These are phyloP conservation scores for Psilopsiagon aymara DNA, from an alignment of 2,113 vertebrate species.

Conservation along the genomic window DNA sequence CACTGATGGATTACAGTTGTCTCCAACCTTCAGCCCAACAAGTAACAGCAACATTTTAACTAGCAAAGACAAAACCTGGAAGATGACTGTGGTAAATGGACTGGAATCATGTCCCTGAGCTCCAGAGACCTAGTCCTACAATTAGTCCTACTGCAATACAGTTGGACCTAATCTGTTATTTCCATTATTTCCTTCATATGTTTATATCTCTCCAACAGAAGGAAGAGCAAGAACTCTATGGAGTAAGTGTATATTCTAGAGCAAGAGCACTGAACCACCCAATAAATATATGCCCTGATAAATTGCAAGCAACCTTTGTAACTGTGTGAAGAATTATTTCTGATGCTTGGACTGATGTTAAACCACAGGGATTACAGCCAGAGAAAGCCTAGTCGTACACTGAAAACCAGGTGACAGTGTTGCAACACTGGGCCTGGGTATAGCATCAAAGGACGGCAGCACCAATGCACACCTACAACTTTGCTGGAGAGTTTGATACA, in stretches of 20 bases:
- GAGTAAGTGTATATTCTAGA: neutral
- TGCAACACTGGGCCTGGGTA: neutral
- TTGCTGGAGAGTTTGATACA: neutral
- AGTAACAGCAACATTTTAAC: neutral
- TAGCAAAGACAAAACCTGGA: neutral
- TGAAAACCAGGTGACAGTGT: neutral
- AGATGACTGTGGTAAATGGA: neutral
- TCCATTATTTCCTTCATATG: neutral
- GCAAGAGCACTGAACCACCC: neutral
- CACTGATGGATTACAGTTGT: neutral
- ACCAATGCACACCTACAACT: neutral
- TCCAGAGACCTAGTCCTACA: neutral
- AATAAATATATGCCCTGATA: no score
- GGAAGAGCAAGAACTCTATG: neutral
- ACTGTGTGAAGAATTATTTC: neutral
- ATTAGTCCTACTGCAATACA: neutral
- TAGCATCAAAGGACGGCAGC: fast-evolving
- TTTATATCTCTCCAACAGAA: neutral
- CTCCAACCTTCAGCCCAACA: neutral
- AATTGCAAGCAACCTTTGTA: neutral
- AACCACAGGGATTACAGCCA: neutral
- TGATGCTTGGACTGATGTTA: neutral
- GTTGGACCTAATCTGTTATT: neutral
- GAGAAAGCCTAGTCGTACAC: neutral
- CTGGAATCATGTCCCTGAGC: neutral